phyloP scores from a whole-genome alignment of 1,140 invertebrate species.

The Vanessa atalanta region DNA sequence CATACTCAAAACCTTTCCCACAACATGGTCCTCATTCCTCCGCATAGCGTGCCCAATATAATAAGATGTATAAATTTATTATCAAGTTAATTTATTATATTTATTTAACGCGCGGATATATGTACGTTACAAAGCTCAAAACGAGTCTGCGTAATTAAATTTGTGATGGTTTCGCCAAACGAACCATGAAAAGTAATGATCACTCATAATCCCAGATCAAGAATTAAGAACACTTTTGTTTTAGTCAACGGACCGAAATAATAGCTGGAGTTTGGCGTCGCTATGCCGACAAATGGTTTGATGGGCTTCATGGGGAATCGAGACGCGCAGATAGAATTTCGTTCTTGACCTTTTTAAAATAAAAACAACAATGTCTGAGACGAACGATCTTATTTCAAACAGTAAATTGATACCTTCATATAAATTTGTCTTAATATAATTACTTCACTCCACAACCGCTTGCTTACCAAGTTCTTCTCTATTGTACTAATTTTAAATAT shows the following conservation, averaged over 20 bases:
- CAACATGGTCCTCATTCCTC: too few relatives aligned
- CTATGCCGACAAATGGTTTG: conserved; percentile 70
- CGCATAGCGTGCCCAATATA: too few relatives aligned
- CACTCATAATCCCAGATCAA: conserved; percentile 29
- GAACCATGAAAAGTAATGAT: conserved; percentile 23
- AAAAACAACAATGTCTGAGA: conserved; percentile 1
- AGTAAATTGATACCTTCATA: neutral
- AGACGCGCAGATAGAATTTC: conserved; percentile 23
- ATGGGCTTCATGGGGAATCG: conserved; percentile 53
- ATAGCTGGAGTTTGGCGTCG: conserved; percentile 65
- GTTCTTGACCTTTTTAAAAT: neutral
- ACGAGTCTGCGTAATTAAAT: neutral
- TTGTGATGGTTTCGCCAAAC: conserved; percentile 4
- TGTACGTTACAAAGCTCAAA: neutral
- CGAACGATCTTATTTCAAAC: neutral
- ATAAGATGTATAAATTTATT: neutral
- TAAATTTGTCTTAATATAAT: too few relatives aligned
- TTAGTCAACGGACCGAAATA: conserved; percentile 70
- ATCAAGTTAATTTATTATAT: neutral
- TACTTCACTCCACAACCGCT: too few relatives aligned
- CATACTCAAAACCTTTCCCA: too few relatives aligned
- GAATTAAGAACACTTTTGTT: conserved; percentile 45
- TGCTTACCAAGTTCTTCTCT: too few relatives aligned
- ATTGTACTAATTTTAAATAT: too few relatives aligned
- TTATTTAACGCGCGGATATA: neutral